Percentiles rank a stretch among this genome's conserved stretches.
These are phyloP conservation scores for Macaria liturata DNA, from an alignment of 2,888 invertebrate species.

Conservation along the genomic window DNA sequence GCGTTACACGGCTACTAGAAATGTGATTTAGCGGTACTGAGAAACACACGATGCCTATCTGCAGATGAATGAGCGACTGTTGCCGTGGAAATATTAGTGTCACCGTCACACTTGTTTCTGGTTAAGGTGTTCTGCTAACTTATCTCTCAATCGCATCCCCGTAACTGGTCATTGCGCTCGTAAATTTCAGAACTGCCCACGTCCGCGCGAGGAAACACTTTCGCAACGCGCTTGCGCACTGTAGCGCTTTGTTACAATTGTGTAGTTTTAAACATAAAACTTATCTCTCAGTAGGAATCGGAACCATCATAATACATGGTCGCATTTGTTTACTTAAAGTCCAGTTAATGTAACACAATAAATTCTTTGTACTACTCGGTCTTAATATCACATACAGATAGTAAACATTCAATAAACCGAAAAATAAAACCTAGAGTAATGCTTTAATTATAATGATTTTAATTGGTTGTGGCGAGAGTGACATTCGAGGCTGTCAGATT, in stretches of 20 bases:
- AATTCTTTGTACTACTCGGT: too few relatives aligned
- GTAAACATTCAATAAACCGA: slow-evolving; percentile 1
- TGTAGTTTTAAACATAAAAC: slow-evolving; percentile 1
- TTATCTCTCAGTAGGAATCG: neutral
- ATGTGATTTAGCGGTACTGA: slow-evolving; percentile 80
- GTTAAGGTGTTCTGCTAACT: slow-evolving; percentile 74
- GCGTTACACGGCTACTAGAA: slow-evolving; percentile 79
- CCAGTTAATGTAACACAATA: too few relatives aligned
- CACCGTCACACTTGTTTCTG: slow-evolving; percentile 72
- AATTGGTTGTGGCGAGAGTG: slow-evolving; percentile 74
- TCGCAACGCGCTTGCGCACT: slow-evolving; percentile 46
- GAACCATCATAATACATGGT: neutral
- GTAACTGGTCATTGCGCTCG: slow-evolving; percentile 57
- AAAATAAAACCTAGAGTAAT: slow-evolving; percentile 55
- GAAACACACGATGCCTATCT: slow-evolving; percentile 77
- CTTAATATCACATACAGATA: too few relatives aligned
- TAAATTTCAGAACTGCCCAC: slow-evolving; percentile 58
- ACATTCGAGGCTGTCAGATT: slow-evolving; percentile 82
- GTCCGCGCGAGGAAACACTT: slow-evolving; percentile 57
- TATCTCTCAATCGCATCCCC: slow-evolving; percentile 63
- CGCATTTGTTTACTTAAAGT: too few relatives aligned
- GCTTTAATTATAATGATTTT: slow-evolving; percentile 55
- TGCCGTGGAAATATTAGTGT: slow-evolving; percentile 63
- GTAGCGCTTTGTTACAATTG: slow-evolving; percentile 15
- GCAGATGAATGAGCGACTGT: slow-evolving; percentile 71